Percentiles rank a stretch among this genome's conserved stretches.
phyloP scores from a whole-genome alignment of 2,797 vertebrate species.

The Micrastur ruficollis region DNA sequence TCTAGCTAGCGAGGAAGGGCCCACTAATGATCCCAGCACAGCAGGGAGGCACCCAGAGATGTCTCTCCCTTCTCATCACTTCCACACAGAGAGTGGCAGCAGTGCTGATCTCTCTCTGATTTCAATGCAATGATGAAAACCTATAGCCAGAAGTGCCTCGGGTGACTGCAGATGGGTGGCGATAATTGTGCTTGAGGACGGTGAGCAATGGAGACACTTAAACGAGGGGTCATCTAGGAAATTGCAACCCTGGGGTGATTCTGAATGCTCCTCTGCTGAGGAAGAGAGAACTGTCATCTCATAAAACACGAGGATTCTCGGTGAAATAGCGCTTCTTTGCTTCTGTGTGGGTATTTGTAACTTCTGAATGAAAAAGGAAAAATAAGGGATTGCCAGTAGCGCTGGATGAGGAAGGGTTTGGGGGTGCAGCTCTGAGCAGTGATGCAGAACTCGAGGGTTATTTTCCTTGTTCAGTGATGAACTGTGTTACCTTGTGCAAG shows the following conservation, averaged over 20 bases:
- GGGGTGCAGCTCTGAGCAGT: neutral
- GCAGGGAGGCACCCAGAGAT: neutral
- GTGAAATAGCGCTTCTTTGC: neutral
- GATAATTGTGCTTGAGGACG: neutral
- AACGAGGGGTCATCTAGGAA: neutral
- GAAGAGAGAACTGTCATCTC: neutral
- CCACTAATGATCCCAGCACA: neutral
- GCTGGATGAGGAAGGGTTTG: neutral
- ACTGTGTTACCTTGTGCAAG: neutral
- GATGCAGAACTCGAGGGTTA: neutral
- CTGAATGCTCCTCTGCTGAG: neutral
- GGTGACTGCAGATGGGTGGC: neutral
- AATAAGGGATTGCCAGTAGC: accelerated
- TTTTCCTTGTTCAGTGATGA: neutral
- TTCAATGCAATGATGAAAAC: neutral
- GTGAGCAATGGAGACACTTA: neutral
- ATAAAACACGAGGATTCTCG: neutral
- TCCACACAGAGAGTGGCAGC: neutral
- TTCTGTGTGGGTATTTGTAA: neutral
- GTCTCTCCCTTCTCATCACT: neutral
- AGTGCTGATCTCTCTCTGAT: neutral
- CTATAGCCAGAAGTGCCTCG: neutral
- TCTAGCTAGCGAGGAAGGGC: neutral
- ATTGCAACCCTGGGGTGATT: neutral
- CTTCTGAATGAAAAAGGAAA: neutral